These are phyloP conservation scores for Diarsia mendica DNA, from an alignment of 2,888 invertebrate species.

Conservation along the genomic window DNA sequence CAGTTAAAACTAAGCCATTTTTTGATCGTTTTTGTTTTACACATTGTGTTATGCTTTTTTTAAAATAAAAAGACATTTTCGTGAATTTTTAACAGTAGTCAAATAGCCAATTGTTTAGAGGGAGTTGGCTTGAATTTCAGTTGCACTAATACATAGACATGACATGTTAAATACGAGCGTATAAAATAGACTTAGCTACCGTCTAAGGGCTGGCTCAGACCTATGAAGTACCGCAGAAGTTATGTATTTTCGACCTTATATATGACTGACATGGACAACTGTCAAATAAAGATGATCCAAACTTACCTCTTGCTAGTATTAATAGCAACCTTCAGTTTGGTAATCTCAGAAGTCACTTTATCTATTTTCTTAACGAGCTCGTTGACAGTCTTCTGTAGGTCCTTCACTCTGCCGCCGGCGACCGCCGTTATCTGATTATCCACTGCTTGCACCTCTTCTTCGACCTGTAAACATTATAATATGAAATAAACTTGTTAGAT, in stretches of 20 bases:
- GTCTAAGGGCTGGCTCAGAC: background rate
- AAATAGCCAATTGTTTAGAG: too few species aligned
- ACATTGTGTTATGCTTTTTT: too few species aligned
- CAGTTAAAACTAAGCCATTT: too few species aligned
- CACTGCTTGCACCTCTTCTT: conserved; percentile 91
- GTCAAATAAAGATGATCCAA: conserved; percentile 6
- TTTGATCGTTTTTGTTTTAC: too few species aligned
- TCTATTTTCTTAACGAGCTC: conserved; percentile 93
- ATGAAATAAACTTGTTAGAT: too few species aligned
- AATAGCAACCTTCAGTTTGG: conserved; percentile 92
- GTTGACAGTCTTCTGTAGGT: conserved; percentile 93
- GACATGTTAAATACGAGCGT: too few species aligned
- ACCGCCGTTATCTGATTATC: conserved; percentile 92
- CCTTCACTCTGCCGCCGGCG: conserved; percentile 92
- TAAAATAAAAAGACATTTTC: too few species aligned
- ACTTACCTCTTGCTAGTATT: conserved; percentile 89
- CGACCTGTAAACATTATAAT: conserved; percentile 77
- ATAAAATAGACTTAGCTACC: background rate
- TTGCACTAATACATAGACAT: too few species aligned
- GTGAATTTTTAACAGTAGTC: too few species aligned
- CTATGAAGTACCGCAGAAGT: too few species aligned
- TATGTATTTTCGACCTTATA: background rate
- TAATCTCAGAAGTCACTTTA: conserved; percentile 92
- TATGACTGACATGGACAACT: background rate
- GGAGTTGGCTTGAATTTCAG: too few species aligned